phyloP scores from a whole-genome alignment of 53 echinoderm and acorn worm species.

The Apostichopus leukothele region DNA sequence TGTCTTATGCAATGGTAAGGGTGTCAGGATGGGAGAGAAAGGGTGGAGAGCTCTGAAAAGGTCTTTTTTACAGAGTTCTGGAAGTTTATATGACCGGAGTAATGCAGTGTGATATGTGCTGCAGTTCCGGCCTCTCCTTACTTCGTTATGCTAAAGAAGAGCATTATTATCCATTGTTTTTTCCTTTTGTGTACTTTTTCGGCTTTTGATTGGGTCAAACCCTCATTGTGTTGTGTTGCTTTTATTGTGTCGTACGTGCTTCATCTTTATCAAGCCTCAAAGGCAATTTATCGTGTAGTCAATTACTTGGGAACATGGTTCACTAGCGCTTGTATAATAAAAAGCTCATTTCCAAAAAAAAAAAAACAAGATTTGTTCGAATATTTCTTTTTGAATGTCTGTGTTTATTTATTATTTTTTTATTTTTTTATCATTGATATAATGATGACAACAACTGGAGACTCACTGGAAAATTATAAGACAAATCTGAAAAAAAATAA shows the following conservation, averaged over 20 bases:
- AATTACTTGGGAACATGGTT: slow-evolving; percentile 51
- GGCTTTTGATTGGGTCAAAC: slow-evolving; percentile 49
- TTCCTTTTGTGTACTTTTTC: slow-evolving; percentile 4
- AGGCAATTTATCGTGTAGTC: slow-evolving; percentile 51
- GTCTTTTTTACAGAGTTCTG: no score
- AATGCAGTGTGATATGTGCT: not conserved
- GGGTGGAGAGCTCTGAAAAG: not conserved
- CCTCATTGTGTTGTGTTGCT: slow-evolving; percentile 43
- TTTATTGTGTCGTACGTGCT: slow-evolving; percentile 35
- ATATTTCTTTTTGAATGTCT: not conserved
- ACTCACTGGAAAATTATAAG: not conserved
- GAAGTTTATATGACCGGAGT: not conserved
- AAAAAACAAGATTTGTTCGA: not conserved
- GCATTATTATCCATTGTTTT: slow-evolving; percentile 10
- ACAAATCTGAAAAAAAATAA: not conserved
- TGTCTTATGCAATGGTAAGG: not conserved
- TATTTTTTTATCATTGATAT: not conserved
- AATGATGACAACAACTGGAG: not conserved
- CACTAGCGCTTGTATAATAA: slow-evolving; percentile 51
- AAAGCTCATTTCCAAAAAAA: slow-evolving; percentile 53
- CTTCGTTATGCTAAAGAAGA: not conserved
- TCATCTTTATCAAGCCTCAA: slow-evolving; percentile 50
- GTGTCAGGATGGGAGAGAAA: not conserved
- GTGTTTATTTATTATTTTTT: not conserved
- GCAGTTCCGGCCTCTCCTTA: not conserved